Evolutionary conservation across 2,113 vertebrate genomes (phyloP).

Genomic region (Chionomys nivalis): DNA sequence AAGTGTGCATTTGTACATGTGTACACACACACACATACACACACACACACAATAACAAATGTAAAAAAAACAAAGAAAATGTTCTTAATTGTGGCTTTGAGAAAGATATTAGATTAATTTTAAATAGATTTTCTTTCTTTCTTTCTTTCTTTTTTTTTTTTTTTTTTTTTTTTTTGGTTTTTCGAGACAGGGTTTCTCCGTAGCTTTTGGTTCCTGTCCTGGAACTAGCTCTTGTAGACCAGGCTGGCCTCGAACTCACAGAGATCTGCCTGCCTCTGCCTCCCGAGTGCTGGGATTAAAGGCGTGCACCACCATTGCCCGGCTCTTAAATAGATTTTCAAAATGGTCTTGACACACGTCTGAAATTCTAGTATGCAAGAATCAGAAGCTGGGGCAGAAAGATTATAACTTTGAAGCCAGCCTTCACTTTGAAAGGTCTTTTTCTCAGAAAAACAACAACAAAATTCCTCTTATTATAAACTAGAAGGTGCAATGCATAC

Average conservation of each 20-base stretch:
- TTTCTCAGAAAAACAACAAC: not conserved
- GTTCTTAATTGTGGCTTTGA: slow-evolving; percentile 19
- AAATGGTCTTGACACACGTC: not conserved
- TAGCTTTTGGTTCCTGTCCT: no score
- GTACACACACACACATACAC: not conserved
- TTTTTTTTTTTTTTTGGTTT: no score
- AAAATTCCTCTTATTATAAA: not conserved
- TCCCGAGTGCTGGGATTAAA: no score
- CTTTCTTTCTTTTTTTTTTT: no score
- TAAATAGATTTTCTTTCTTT: not conserved
- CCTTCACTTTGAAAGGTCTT: not conserved
- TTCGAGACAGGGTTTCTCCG: no score
- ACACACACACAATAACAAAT: not conserved
- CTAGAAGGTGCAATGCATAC: not conserved
- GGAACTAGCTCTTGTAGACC: no score
- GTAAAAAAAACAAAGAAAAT: not conserved
- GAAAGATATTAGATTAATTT: not conserved
- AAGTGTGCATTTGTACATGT: no score
- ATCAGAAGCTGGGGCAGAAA: not conserved
- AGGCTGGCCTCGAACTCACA: no score
- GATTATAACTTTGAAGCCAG: not conserved
- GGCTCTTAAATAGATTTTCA: not conserved
- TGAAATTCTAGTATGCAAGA: not conserved
- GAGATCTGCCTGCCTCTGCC: no score
- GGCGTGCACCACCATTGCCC: no score